A percentile compares a stretch with the other conserved stretches of the same genome.
Conservation (phyloP, 1,140 invertebrate species). For the Oryctes rhinoceros region DNA sequence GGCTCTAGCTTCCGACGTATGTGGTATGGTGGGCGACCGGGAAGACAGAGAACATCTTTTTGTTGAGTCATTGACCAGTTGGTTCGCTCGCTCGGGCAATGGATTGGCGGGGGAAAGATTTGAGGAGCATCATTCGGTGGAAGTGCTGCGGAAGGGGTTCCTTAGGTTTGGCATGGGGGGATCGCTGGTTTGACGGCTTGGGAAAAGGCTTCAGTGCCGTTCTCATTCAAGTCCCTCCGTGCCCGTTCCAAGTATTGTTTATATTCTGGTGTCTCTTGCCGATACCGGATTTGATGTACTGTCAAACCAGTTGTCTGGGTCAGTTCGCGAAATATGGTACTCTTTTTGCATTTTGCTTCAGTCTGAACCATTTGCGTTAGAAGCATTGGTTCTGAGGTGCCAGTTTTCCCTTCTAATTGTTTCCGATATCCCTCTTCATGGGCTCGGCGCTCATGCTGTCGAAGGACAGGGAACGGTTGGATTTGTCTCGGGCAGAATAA, state of each 20-base stretch:
- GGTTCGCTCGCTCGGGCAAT: too few relatives aligned
- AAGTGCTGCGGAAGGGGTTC: too few relatives aligned
- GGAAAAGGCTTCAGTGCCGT: too few relatives aligned
- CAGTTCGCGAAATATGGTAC: background rate
- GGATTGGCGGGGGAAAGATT: too few relatives aligned
- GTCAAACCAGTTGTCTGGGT: slow-evolving; percentile 38
- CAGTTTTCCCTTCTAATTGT: background rate
- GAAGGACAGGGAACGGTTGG: background rate
- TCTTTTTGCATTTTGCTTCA: background rate
- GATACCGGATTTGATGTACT: slow-evolving; percentile 31
- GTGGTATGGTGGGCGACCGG: too few relatives aligned
- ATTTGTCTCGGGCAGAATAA: background rate
- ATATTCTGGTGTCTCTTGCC: slow-evolving; percentile 35
- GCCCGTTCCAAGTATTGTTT: slow-evolving; percentile 37
- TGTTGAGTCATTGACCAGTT: too few relatives aligned
- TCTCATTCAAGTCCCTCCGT: background rate
- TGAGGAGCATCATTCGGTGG: too few relatives aligned
- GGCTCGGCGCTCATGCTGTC: slow-evolving; percentile 42
- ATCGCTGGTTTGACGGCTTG: too few relatives aligned
- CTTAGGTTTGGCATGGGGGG: too few relatives aligned
- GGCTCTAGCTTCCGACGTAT: too few relatives aligned
- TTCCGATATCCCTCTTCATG: slow-evolving; percentile 11
- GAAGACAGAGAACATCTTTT: too few relatives aligned
- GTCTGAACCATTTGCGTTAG: background rate
- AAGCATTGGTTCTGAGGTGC: background rate